Conservation (phyloP, 2,888 invertebrate genomes). For the Herminia tarsipennalis region DNA sequence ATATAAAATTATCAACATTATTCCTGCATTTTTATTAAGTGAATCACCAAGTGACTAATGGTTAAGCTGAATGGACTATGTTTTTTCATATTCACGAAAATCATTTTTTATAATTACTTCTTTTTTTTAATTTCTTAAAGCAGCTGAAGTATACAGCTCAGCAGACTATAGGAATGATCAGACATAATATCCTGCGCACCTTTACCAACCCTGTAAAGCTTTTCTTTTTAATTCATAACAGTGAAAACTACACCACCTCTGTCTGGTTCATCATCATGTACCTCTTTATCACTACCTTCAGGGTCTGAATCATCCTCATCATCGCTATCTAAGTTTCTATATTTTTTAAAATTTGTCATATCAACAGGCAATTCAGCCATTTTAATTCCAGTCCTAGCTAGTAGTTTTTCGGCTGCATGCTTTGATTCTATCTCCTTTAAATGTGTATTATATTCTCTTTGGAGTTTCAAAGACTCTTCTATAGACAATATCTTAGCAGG, state of each 20-base stretch:
- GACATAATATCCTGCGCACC: too few species aligned
- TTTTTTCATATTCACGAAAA: too few species aligned
- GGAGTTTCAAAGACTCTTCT: slow-evolving; percentile 85
- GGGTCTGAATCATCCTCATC: slow-evolving; percentile 67
- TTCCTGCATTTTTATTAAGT: too few species aligned
- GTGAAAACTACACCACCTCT: slow-evolving; percentile 83
- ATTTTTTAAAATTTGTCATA: slow-evolving; percentile 64
- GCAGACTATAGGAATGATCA: too few species aligned
- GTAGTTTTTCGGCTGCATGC: slow-evolving; percentile 84
- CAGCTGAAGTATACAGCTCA: too few species aligned
- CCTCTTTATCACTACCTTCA: slow-evolving; percentile 83
- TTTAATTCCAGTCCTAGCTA: slow-evolving; percentile 67
- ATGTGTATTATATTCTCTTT: slow-evolving; percentile 79
- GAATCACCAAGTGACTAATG: too few species aligned
- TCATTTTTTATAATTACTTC: too few species aligned
- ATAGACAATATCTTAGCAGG: slow-evolving; percentile 81
- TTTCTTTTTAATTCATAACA: slow-evolving; percentile 67
- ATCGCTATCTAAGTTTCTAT: slow-evolving; percentile 68
- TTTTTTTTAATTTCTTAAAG: too few species aligned
- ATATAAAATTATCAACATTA: too few species aligned
- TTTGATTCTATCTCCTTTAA: slow-evolving; percentile 81
- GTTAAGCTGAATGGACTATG: too few species aligned
- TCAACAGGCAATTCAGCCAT: slow-evolving; percentile 68
- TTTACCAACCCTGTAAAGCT: too few species aligned
- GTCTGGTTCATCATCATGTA: slow-evolving; percentile 85